A percentile compares a stretch with the other conserved stretches of the same genome.
Conservation (phyloP, 2,113 vertebrate species). For the Stegostoma tigrinum region DNA sequence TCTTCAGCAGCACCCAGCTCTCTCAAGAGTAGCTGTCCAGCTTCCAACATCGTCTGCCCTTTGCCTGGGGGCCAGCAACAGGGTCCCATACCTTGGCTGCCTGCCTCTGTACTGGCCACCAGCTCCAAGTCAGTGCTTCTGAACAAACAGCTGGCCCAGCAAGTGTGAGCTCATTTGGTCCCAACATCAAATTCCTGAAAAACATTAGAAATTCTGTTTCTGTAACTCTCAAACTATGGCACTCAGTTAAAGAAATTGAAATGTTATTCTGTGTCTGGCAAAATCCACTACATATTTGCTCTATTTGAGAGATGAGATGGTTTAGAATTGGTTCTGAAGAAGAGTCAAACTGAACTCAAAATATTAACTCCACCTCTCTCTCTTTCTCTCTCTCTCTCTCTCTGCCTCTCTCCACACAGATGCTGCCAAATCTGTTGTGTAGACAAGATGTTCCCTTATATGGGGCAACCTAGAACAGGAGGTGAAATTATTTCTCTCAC, state of each 20-base stretch:
- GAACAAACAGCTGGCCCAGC: neutral
- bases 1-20: neutral
- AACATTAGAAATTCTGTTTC: neutral
- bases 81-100: no score
- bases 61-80: neutral
- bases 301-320: constrained; percentile 41
- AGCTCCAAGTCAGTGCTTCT: neutral
- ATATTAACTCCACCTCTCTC: no score
- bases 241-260: neutral
- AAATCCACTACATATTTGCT: neutral
- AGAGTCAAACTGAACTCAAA: no score
- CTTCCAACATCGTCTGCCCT: neutral
- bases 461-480: no score
- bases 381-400: no score
- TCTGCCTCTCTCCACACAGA: no score
- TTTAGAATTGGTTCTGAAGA: neutral
- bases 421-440: no score
- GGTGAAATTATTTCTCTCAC: no score
- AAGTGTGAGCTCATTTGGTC: neutral
- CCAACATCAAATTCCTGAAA: no score
- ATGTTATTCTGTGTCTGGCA: neutral
- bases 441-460: no score
- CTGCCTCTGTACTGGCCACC: neutral
- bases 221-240: neutral
- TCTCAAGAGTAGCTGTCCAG: neutral